Evolutionary conservation across 2,113 vertebrate genomes (phyloP).

Genomic region (Notechis scutatus): DNA sequence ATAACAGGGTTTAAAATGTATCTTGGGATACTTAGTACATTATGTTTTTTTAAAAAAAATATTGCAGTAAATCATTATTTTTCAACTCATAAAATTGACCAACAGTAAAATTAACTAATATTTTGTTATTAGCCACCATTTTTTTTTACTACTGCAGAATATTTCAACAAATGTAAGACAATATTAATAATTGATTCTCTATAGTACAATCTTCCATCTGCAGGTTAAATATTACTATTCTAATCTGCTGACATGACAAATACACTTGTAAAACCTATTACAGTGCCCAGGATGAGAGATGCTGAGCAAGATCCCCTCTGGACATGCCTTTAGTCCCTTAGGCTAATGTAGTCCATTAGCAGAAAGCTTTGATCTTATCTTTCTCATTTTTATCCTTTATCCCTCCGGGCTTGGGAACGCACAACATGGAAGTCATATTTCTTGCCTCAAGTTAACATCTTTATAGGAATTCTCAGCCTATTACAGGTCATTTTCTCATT

Average conservation of each 20-base stretch:
- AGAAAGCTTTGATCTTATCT: background rate
- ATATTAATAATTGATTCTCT: slow-evolving; percentile 27
- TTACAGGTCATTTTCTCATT: background rate
- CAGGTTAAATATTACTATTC: background rate
- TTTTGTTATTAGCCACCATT: slow-evolving; percentile 36
- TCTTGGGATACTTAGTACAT: slow-evolving; percentile 24
- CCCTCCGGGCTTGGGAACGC: background rate
- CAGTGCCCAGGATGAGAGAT: background rate
- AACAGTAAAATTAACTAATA: slow-evolving; percentile 32
- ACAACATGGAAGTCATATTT: background rate
- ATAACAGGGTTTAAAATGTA: slow-evolving; percentile 44
- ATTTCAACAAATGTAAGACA: slow-evolving; percentile 13
- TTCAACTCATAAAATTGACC: slow-evolving; percentile 12
- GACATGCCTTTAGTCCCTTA: background rate
- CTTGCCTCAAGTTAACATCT: background rate
- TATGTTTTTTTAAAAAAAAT: slow-evolving; percentile 21
- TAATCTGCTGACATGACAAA: background rate
- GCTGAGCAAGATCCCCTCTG: background rate
- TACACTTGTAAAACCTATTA: background rate
- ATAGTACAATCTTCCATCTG: background rate
- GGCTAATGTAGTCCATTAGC: background rate
- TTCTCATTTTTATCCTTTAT: background rate
- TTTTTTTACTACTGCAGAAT: slow-evolving; percentile 37
- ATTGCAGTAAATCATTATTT: slow-evolving; percentile 40
- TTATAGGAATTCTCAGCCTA: background rate